Conservation (phyloP, 1,140 invertebrate species). For the Scaptomyza montana region DNA sequence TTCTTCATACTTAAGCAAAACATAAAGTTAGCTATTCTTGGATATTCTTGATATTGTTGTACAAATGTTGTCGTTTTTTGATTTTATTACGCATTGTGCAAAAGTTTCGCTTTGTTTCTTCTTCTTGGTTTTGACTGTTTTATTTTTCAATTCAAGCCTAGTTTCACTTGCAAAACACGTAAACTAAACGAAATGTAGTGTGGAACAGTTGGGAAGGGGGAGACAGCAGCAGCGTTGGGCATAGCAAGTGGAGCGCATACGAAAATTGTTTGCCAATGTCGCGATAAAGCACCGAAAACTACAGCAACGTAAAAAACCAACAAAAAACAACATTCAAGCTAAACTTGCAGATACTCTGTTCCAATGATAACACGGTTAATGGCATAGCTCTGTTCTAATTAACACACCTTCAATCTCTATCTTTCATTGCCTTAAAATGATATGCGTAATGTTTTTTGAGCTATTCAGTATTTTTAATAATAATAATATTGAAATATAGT, state of each 20-base stretch:
- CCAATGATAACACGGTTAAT: too few species aligned
- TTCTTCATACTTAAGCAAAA: too few species aligned
- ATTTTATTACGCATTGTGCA: constrained; percentile 41
- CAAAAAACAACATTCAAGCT: not conserved
- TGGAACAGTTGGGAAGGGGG: constrained; percentile 4
- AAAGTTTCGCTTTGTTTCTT: constrained; percentile 13
- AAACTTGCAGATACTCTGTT: constrained; percentile 13
- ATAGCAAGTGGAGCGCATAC: constrained; percentile 74
- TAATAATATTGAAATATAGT: not conserved
- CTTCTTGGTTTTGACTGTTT: constrained; percentile 59
- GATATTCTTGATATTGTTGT: constrained; percentile 14
- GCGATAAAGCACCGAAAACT: constrained; percentile 60
- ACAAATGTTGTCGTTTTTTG: too few species aligned
- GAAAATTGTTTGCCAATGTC: constrained; percentile 78
- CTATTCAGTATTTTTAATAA: not conserved
- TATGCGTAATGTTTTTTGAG: too few species aligned
- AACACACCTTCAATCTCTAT: not conserved
- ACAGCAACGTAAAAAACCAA: constrained; percentile 12
- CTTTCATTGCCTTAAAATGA: too few species aligned
- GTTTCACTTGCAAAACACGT: constrained; percentile 78
- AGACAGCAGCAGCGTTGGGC: constrained; percentile 41
- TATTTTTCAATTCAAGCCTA: constrained; percentile 67
- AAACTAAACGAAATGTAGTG: constrained; percentile 31
- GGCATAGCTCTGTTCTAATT: too few species aligned
- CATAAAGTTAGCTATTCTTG: not conserved